A percentile compares a stretch with the other conserved stretches of the same genome.
These are phyloP conservation scores for Hassar affinis DNA, from an alignment of 2,113 vertebrate species.

Conservation along the genomic window DNA sequence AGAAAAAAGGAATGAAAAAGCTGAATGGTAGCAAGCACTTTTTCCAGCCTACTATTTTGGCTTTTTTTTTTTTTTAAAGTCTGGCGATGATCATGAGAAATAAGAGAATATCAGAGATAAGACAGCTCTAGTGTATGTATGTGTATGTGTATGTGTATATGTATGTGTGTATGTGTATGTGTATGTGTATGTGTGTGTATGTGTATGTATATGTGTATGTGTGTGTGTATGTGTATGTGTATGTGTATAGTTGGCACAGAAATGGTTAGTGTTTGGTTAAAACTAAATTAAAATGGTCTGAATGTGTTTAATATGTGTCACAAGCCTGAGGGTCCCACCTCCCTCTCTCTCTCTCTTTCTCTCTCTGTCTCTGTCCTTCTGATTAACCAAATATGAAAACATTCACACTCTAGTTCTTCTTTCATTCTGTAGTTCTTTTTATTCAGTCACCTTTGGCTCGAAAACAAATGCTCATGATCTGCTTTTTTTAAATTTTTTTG, in stretches of 20 bases:
- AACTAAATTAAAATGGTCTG: conserved; percentile 3
- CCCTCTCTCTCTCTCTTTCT: background rate
- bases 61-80: background rate
- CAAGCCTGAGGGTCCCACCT: background rate
- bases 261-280: conserved; percentile 3
- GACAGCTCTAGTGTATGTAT: background rate
- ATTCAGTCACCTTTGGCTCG: background rate
- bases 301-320: background rate
- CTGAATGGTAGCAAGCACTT: background rate
- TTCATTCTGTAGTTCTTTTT: background rate
- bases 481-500: background rate
- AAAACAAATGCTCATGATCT: background rate
- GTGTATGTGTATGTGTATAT: background rate
- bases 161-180: conserved; percentile 13
- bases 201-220: too few species aligned
- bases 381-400: conserved; percentile 30
- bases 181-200: too few species aligned
- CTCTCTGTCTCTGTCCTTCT: background rate
- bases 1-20: background rate
- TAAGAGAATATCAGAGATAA: background rate
- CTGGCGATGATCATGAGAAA: background rate
- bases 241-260: background rate
- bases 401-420: background rate
- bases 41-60: too few species aligned
- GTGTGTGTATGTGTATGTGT: too few species aligned